A percentile compares a stretch with the other conserved stretches of the same genome.
These are phyloP conservation scores for Drosophila punjabiensis DNA, from an alignment of 1,140 invertebrate genomes.

Conservation along the genomic window DNA sequence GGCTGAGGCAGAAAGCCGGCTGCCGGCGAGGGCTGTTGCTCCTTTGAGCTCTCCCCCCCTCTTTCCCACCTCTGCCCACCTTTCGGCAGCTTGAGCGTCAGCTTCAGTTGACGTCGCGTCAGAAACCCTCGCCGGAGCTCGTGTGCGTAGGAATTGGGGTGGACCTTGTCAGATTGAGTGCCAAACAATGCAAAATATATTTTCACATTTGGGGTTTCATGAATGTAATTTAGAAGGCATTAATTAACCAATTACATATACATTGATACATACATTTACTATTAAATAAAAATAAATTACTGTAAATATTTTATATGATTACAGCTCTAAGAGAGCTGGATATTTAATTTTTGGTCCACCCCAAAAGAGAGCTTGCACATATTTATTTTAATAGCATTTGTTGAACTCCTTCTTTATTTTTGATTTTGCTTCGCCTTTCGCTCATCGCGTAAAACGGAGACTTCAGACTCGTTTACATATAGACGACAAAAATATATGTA, in stretches of 20 bases:
- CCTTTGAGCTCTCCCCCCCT: constrained; percentile 38
- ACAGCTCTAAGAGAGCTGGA: background rate
- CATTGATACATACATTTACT: too few species aligned
- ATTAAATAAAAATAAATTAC: too few species aligned
- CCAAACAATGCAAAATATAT: background rate
- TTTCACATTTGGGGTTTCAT: background rate
- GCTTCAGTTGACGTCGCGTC: constrained; percentile 45
- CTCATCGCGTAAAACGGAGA: constrained; percentile 33
- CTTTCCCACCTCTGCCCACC: constrained; percentile 26
- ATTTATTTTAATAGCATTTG: constrained; percentile 68
- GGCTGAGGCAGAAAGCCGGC: constrained; percentile 44
- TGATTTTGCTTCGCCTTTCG: constrained; percentile 40
- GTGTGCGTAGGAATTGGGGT: constrained; percentile 37
- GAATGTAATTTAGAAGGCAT: background rate
- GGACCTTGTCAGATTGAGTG: constrained; percentile 8
- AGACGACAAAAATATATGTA: constrained; percentile 5
- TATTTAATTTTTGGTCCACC: constrained; percentile 17
- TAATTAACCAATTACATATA: too few species aligned
- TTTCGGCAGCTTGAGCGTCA: constrained; percentile 41
- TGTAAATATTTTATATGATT: background rate
- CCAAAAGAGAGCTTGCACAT: constrained; percentile 30
- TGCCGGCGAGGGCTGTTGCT: constrained; percentile 72
- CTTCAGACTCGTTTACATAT: constrained; percentile 43
- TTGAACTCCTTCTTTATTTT: constrained; percentile 64
- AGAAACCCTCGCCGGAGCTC: constrained; percentile 40